Evolutionary conservation across 2,113 vertebrate genomes (phyloP).

Genomic region (Tiliqua scincoides): DNA sequence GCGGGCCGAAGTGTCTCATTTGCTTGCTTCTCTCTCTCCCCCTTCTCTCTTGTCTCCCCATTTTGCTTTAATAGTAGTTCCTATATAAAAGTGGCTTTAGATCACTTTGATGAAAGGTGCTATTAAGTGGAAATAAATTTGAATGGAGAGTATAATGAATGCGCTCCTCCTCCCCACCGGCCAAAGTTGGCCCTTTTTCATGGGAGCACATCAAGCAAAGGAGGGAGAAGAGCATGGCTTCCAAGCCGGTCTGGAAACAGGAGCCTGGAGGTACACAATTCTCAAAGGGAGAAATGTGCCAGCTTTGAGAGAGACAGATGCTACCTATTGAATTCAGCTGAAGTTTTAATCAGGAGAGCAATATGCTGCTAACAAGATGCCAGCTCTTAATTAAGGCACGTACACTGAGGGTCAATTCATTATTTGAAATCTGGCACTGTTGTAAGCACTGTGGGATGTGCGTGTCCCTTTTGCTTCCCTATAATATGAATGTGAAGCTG

Average conservation of each 20-base stretch:
- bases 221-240: not conserved
- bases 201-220: not conserved
- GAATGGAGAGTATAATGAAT: not conserved
- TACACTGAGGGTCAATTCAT: not conserved
- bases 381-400: not conserved
- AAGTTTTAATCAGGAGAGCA: not conserved
- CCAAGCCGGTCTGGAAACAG: not conserved
- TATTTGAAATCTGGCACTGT: not conserved
- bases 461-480: no score
- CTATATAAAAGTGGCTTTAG: not conserved
- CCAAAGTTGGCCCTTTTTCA: not conserved
- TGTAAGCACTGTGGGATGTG: not conserved
- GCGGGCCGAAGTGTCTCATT: constrained; percentile 24
- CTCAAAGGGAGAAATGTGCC: not conserved
- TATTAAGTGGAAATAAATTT: not conserved
- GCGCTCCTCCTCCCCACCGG: not conserved
- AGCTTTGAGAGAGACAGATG: not conserved
- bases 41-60: not conserved
- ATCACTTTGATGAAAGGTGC: not conserved
- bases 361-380: not conserved
- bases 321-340: not conserved
- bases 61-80: not conserved
- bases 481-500: no score
- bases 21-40: not conserved
- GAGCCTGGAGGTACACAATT: not conserved